Percentiles rank a stretch among this genome's conserved stretches.
Conservation (phyloP, 2,113 vertebrate species). For the Haliaeetus leucogaster region DNA sequence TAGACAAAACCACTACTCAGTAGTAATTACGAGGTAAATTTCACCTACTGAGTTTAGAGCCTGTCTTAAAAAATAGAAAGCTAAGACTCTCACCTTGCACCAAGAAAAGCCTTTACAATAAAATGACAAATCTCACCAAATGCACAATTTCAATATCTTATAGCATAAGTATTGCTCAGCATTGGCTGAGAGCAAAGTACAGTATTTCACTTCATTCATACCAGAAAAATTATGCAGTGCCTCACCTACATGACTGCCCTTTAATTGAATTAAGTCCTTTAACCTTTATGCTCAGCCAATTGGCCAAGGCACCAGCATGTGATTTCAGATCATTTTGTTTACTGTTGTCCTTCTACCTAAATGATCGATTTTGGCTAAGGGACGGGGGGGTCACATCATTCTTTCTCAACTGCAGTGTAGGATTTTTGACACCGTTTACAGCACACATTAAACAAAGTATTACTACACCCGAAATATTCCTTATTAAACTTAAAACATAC, state of each 20-base stretch:
- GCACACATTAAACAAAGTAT: not conserved
- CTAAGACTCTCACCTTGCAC: not conserved
- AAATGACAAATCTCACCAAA: not conserved
- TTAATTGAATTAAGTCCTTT: not conserved
- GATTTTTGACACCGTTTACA: not conserved
- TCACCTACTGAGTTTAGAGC: not conserved
- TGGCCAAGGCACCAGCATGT: not conserved
- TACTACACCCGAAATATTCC: not conserved
- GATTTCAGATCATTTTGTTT: not conserved
- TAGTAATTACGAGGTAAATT: not conserved
- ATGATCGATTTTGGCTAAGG: not conserved
- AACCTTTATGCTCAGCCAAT: not conserved
- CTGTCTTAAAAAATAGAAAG: not conserved
- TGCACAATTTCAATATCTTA: fast-evolving
- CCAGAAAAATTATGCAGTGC: not conserved
- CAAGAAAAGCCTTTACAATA: not conserved
- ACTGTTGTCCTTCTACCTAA: not conserved
- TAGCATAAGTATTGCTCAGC: not conserved
- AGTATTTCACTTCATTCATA: not conserved
- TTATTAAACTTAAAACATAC: not conserved
- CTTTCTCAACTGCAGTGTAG: not conserved
- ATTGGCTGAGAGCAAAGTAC: not conserved
- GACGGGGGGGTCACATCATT: not conserved
- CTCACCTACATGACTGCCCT: not conserved
- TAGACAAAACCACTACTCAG: not conserved